A percentile compares a stretch with the other conserved stretches of the same genome.
Conservation (phyloP, 2,797 vertebrate genomes). For the Holocentrus rufus region DNA sequence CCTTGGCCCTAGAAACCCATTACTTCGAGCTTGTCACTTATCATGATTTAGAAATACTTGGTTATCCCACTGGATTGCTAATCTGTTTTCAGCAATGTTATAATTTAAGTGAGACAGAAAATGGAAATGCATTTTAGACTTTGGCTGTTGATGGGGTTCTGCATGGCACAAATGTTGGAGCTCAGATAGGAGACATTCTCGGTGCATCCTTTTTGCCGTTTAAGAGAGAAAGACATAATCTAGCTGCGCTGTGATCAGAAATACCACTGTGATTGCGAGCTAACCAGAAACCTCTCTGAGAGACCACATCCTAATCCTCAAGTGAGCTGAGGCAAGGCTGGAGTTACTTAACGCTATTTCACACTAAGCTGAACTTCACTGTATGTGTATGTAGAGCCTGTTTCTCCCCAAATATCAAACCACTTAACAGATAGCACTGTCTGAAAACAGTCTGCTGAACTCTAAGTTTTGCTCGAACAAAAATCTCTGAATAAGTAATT, state of each 20-base stretch:
- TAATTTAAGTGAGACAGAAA: neutral
- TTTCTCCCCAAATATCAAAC: neutral
- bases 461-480: neutral
- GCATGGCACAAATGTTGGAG: too few relatives aligned
- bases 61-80: neutral
- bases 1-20: too few relatives aligned
- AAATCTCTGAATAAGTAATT: neutral
- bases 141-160: too few relatives aligned
- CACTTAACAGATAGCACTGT: neutral
- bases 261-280: neutral
- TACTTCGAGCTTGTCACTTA: neutral
- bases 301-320: slow-evolving; percentile 21
- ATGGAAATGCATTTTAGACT: neutral
- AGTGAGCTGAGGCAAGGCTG: neutral
- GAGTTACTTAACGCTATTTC: too few relatives aligned
- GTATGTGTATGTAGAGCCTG: neutral
- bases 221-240: too few relatives aligned
- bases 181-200: too few relatives aligned
- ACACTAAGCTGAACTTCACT: too few relatives aligned
- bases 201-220: too few relatives aligned
- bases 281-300: slow-evolving; percentile 18
- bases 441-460: too few relatives aligned
- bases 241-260: slow-evolving; percentile 1
- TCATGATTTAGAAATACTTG: neutral
- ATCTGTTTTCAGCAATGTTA: neutral